Conservation (phyloP, 2,888 invertebrate genomes). For the Rhamnusium bicolor region DNA sequence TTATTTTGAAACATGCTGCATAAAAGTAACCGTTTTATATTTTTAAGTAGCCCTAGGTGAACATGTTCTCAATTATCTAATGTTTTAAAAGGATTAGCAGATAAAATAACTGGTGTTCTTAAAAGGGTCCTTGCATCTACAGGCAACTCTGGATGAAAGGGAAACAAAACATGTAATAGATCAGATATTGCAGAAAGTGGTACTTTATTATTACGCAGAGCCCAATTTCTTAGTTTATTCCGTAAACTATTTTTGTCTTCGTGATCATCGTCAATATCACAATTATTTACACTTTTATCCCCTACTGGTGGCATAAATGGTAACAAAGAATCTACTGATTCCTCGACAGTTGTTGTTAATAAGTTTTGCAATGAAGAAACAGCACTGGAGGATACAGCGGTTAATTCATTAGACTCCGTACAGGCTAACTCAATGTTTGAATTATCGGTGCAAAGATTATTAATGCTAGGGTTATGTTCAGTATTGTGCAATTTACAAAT, state of each 20-base stretch:
- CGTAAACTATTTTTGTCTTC: slow-evolving; percentile 1
- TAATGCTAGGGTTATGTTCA: background rate
- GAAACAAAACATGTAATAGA: slow-evolving; percentile 16
- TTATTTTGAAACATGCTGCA: background rate
- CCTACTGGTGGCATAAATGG: background rate
- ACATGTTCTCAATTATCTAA: slow-evolving; percentile 20
- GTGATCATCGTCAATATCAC: background rate
- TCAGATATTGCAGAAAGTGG: slow-evolving; percentile 17
- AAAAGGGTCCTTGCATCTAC: slow-evolving; percentile 10
- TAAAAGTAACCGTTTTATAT: background rate
- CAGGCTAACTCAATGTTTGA: background rate
- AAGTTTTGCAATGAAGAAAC: background rate
- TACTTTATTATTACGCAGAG: slow-evolving; percentile 4
- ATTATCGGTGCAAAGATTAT: background rate
- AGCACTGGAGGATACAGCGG: background rate
- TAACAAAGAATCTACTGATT: background rate
- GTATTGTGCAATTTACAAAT: background rate
- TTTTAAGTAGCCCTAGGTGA: slow-evolving; percentile 10
- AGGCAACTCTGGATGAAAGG: slow-evolving; percentile 11
- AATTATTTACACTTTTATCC: background rate
- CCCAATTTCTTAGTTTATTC: slow-evolving; percentile 9
- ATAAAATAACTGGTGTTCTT: slow-evolving; percentile 5
- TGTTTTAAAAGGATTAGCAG: background rate
- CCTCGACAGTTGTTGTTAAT: background rate
- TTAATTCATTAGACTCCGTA: background rate